Percentiles rank a stretch among this genome's conserved stretches.
phyloP scores from a whole-genome alignment of 1,140 invertebrate genomes.

The Eubasilissa regina region DNA sequence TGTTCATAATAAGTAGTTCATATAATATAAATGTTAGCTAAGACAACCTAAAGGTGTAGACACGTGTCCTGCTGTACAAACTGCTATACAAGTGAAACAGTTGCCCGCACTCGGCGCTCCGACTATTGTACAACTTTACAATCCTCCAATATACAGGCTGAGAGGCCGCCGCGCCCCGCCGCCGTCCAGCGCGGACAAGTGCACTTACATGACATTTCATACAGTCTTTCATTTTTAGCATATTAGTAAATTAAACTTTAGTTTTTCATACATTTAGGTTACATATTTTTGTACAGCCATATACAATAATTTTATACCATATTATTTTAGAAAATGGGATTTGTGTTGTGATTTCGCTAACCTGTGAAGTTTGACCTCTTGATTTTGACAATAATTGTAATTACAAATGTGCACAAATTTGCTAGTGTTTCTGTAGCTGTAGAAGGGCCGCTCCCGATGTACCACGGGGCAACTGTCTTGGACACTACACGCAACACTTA shows the following conservation, averaged over 20 bases:
- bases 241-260: constrained; percentile 60
- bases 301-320: constrained; percentile 66
- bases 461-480: constrained; percentile 13
- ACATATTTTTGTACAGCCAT: constrained; percentile 74
- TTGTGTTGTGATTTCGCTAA: constrained; percentile 18
- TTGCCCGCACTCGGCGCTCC: constrained; percentile 44
- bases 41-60: constrained; percentile 71
- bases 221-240: constrained; percentile 51
- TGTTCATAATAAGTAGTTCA: constrained; percentile 73
- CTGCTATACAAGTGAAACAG: constrained; percentile 57
- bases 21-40: constrained; percentile 74
- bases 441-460: background rate
- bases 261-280: constrained; percentile 62
- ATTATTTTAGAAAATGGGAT: constrained; percentile 8
- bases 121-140: constrained; percentile 55
- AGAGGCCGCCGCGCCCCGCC: constrained; percentile 16
- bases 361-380: background rate
- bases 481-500: constrained; percentile 14
- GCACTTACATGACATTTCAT: constrained; percentile 48
- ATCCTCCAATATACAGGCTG: constrained; percentile 29
- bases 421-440: background rate
- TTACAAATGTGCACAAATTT: constrained; percentile 9
- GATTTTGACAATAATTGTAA: background rate
- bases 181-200: constrained; percentile 47
- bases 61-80: constrained; percentile 58